Conservation (phyloP, 2,797 vertebrate genomes). For the Propithecus deckenii region DNA sequence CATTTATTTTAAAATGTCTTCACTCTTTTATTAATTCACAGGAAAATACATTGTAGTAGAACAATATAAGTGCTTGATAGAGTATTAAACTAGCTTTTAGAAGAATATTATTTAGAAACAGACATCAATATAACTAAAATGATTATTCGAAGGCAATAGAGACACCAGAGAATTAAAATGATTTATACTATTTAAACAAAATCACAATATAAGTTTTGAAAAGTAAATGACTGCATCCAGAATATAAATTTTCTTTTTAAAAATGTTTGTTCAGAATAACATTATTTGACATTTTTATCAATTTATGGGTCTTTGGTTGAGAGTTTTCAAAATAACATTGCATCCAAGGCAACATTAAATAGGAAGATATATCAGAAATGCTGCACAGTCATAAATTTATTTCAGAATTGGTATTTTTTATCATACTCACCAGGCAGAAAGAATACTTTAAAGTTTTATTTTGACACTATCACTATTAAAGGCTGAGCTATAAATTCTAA, state of each 20-base stretch:
- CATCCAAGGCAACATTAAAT: conserved; percentile 52
- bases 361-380: conserved; percentile 44
- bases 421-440: conserved; percentile 16
- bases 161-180: background rate
- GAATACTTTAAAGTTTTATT: conserved; percentile 50
- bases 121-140: background rate
- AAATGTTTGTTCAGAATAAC: background rate
- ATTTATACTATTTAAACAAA: conserved; percentile 17
- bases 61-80: background rate
- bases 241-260: conserved; percentile 28
- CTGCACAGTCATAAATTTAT: conserved; percentile 49
- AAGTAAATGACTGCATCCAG: background rate
- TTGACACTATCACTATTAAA: conserved; percentile 54
- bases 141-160: background rate
- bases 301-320: conserved; percentile 37
- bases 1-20: background rate
- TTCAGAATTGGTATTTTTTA: conserved; percentile 55
- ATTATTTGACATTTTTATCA: conserved; percentile 38
- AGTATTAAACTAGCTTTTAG: background rate
- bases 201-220: background rate
- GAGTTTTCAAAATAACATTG: conserved; percentile 54
- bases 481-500: conserved; percentile 44
- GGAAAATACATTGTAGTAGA: background rate
- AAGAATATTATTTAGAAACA: background rate
- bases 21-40: background rate